Conservation (phyloP, 2,113 vertebrate genomes). For the Murina feae region DNA sequence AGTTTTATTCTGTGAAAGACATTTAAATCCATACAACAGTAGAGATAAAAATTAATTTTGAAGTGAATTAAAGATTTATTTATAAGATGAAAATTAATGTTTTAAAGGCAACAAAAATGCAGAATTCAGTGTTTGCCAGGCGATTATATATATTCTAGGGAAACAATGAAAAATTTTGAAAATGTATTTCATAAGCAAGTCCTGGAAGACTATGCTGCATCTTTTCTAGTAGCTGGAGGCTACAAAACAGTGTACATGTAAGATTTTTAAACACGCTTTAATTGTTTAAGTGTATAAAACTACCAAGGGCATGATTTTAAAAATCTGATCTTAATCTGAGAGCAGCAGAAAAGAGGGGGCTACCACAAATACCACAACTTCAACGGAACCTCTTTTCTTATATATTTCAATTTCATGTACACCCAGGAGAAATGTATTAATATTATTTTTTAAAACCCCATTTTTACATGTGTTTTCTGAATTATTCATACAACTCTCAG, state of each 20-base stretch:
- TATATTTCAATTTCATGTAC: neutral
- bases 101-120: neutral
- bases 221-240: neutral
- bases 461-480: neutral
- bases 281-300: neutral
- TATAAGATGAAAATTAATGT: neutral
- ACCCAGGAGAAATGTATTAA: neutral
- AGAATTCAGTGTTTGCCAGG: neutral
- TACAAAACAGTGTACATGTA: neutral
- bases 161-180: neutral
- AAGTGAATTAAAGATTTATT: neutral
- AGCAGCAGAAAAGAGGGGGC: neutral
- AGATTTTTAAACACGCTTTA: neutral
- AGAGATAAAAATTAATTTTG: constrained; percentile 11
- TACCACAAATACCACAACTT: neutral
- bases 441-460: neutral
- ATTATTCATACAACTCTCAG: neutral
- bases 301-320: neutral
- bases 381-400: neutral
- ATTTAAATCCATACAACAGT: neutral
- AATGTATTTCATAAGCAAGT: neutral
- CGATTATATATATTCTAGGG: neutral
- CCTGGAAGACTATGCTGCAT: neutral
- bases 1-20: neutral
- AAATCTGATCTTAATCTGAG: neutral